phyloP scores from a whole-genome alignment of 1,140 invertebrate species.

The Ridgeia piscesae region DNA sequence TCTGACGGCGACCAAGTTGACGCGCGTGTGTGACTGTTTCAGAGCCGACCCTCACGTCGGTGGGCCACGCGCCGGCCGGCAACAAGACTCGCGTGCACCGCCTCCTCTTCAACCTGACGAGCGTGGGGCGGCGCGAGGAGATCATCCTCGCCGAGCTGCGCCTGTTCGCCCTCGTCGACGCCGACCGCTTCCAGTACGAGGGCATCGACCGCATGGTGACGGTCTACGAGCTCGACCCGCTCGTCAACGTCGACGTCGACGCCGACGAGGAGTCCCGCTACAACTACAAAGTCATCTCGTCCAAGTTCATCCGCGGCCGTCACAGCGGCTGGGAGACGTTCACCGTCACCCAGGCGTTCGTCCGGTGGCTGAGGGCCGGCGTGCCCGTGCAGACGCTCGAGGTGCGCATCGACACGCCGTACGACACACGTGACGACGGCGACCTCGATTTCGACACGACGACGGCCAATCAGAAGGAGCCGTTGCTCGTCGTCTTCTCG shows the following conservation, averaged over 20 bases:
- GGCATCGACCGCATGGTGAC: background rate
- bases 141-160: slow-evolving; percentile 25
- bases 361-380: slow-evolving; percentile 14
- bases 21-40: background rate
- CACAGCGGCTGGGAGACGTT: slow-evolving; percentile 23
- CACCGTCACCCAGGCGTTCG: slow-evolving; percentile 18
- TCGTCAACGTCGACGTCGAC: no score
- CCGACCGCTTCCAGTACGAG: slow-evolving; percentile 7
- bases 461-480: slow-evolving; percentile 17
- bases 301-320: background rate
- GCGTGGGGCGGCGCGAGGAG: slow-evolving; percentile 17
- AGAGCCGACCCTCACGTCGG: background rate
- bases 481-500: slow-evolving; percentile 24
- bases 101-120: slow-evolving; percentile 45
- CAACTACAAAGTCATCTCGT: slow-evolving; percentile 10
- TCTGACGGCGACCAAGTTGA: background rate
- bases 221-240: slow-evolving; percentile 17
- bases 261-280: background rate
- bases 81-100: slow-evolving; percentile 39
- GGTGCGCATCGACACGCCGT: slow-evolving; percentile 19
- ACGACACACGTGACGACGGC: background rate
- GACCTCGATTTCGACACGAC: slow-evolving; percentile 11
- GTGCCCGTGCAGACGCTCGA: background rate
- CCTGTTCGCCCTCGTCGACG: slow-evolving; percentile 11
- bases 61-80: slow-evolving; percentile 24